Percentiles rank a stretch among this genome's conserved stretches.
Evolutionary conservation across 2,797 vertebrate species (phyloP).

Genomic region (Bradypodion ventrale): DNA sequence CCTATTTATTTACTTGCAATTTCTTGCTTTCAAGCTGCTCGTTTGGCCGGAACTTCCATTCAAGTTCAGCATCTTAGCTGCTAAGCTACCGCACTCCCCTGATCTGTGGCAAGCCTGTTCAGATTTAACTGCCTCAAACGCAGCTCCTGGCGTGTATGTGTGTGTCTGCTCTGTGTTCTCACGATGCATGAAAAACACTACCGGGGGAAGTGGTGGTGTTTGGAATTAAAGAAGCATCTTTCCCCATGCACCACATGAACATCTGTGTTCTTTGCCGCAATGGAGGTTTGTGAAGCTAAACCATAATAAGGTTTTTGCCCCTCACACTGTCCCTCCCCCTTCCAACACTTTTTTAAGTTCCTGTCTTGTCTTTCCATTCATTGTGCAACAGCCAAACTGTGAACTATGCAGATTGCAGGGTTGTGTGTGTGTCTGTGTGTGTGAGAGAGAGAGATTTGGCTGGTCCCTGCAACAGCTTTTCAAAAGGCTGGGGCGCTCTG

Average conservation of each 20-base stretch:
- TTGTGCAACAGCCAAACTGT: neutral
- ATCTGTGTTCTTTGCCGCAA: neutral
- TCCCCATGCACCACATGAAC: neutral
- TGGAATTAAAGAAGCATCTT: neutral
- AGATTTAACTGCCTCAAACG: too few relatives aligned
- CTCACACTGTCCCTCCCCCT: neutral
- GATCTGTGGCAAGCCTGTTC: too few relatives aligned
- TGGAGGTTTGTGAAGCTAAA: neutral
- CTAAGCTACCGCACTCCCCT: too few relatives aligned
- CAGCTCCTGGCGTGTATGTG: too few relatives aligned
- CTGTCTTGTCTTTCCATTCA: neutral
- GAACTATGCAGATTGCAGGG: neutral
- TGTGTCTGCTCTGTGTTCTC: too few relatives aligned
- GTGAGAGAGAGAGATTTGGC: neutral
- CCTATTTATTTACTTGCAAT: too few relatives aligned
- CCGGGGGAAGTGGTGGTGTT: too few relatives aligned
- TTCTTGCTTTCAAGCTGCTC: too few relatives aligned
- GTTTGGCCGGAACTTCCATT: too few relatives aligned
- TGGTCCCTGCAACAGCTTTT: neutral
- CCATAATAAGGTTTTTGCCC: neutral
- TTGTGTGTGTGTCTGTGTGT: too few relatives aligned
- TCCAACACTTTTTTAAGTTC: neutral
- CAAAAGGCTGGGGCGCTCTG: neutral
- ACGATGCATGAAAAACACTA: too few relatives aligned
- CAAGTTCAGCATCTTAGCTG: too few relatives aligned